Evolutionary conservation across 2,888 invertebrate species (phyloP).

Genomic region (Ptilodon capucinus): DNA sequence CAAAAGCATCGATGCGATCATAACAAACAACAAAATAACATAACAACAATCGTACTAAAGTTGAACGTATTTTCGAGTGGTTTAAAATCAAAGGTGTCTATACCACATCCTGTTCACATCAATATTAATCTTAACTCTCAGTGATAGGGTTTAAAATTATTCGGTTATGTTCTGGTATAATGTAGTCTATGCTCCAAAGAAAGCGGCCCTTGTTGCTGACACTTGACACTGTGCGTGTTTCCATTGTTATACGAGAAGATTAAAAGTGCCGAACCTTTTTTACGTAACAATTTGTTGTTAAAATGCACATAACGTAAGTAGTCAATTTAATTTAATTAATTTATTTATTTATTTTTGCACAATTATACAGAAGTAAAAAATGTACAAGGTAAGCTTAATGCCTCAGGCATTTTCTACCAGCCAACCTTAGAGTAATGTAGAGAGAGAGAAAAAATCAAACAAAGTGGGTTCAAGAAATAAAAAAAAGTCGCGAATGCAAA

Average conservation of each 20-base stretch:
- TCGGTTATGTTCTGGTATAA: constrained; percentile 35
- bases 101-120: constrained; percentile 9
- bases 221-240: constrained; percentile 64
- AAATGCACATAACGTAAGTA: background rate
- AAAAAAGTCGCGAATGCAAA: no score
- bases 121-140: constrained; percentile 9
- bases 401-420: no score
- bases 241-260: constrained; percentile 48
- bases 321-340: no score
- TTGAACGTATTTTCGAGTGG: constrained; percentile 46
- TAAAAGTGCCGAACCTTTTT: constrained; percentile 4
- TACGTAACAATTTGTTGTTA: constrained; percentile 3
- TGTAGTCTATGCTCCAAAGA: constrained; percentile 63
- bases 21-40: constrained; percentile 22
- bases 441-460: no score
- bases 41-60: constrained; percentile 33
- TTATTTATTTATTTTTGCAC: no score
- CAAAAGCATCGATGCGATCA: background rate
- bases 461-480: no score
- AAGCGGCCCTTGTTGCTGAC: constrained; percentile 72
- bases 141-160: constrained; percentile 19
- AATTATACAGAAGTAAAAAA: no score
- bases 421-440: no score
- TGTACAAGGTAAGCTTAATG: no score
- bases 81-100: constrained; percentile 33